Evolutionary conservation across 2,888 invertebrate genomes (phyloP).

Genomic region (Drosophila histrio): DNA sequence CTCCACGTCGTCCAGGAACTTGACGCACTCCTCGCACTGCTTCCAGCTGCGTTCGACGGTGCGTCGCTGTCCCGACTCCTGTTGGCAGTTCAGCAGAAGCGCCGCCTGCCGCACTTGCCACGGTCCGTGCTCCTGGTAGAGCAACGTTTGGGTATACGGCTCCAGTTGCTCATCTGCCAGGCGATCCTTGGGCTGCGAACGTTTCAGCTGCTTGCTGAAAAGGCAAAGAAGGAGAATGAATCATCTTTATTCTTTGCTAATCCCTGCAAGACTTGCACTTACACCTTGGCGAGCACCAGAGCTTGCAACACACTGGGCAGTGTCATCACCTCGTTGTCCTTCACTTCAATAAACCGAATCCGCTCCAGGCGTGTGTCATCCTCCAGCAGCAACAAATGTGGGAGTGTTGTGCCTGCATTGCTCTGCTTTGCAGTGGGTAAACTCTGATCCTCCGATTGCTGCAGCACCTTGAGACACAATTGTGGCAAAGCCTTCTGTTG

Average conservation of each 20-base stretch:
- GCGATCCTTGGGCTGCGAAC: slow-evolving; percentile 91
- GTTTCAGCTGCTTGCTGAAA: slow-evolving; percentile 87
- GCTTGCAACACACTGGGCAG: slow-evolving; percentile 91
- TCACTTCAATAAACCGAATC: slow-evolving; percentile 88
- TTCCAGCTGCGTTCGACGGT: slow-evolving; percentile 94
- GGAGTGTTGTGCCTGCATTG: slow-evolving; percentile 85
- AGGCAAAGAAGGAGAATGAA: not conserved
- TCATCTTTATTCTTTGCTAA: not conserved
- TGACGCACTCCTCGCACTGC: slow-evolving; percentile 92
- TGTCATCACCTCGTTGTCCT: slow-evolving; percentile 84
- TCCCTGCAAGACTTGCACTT: slow-evolving; percentile 81
- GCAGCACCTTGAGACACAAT: slow-evolving; percentile 89
- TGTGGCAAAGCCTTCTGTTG: slow-evolving; percentile 94
- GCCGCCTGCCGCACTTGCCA: slow-evolving; percentile 92
- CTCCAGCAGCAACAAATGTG: slow-evolving; percentile 89
- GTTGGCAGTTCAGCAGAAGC: slow-evolving; percentile 89
- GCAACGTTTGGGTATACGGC: slow-evolving; percentile 89
- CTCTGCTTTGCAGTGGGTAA: slow-evolving; percentile 77
- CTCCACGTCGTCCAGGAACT: slow-evolving; percentile 84
- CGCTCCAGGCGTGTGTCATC: slow-evolving; percentile 95
- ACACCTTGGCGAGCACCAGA: slow-evolving; percentile 91
- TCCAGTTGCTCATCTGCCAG: slow-evolving; percentile 92
- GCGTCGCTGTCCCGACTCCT: slow-evolving; percentile 91
- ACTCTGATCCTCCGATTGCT: slow-evolving; percentile 45
- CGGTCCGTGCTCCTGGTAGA: slow-evolving; percentile 88